Evolutionary conservation across 2,888 invertebrate genomes (phyloP).

Genomic region (Drosophila greeni): DNA sequence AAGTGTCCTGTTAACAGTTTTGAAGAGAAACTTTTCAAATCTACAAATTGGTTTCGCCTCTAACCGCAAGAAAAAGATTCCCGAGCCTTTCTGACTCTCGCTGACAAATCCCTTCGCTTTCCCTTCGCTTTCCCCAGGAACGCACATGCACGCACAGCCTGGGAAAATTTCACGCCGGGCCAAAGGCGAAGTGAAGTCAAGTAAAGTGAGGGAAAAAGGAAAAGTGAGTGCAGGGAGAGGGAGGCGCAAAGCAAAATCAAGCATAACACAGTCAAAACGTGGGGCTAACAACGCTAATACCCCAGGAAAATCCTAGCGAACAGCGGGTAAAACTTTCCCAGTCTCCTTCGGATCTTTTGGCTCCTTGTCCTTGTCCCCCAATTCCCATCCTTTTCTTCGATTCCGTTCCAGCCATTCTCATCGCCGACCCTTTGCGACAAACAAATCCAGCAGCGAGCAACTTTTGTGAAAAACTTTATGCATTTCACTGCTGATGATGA

Average conservation of each 20-base stretch:
- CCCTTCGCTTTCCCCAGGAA: background rate
- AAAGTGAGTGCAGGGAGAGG: constrained; percentile 15
- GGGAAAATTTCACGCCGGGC: constrained; percentile 32
- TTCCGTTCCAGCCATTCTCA: constrained; percentile 10
- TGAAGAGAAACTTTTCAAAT: constrained; percentile 64
- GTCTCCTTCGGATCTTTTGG: constrained; percentile 31
- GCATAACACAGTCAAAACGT: constrained; percentile 59
- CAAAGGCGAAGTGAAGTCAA: constrained; percentile 33
- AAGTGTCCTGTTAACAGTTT: constrained; percentile 55
- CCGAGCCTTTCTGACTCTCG: constrained; percentile 48
- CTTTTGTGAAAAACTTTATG: constrained; percentile 70
- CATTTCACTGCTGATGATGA: constrained; percentile 65
- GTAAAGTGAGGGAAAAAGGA: constrained; percentile 14
- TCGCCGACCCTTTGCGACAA: constrained; percentile 62
- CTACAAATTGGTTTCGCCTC: constrained; percentile 73
- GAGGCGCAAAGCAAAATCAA: constrained; percentile 50
- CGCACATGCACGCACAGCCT: constrained; percentile 26
- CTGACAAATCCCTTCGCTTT: constrained; percentile 25
- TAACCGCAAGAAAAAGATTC: constrained; percentile 58
- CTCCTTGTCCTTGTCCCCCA: constrained; percentile 7
- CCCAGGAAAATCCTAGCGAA: constrained; percentile 60
- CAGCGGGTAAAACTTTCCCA: constrained; percentile 62
- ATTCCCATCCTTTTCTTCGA: constrained; percentile 11
- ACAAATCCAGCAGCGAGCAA: constrained; percentile 69
- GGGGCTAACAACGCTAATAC: constrained; percentile 66